Evolutionary conservation across 2,797 vertebrate genomes (phyloP), one percentile per base, ranked within the genome.

Genomic region (Halcyon chelicuti): DNA sequence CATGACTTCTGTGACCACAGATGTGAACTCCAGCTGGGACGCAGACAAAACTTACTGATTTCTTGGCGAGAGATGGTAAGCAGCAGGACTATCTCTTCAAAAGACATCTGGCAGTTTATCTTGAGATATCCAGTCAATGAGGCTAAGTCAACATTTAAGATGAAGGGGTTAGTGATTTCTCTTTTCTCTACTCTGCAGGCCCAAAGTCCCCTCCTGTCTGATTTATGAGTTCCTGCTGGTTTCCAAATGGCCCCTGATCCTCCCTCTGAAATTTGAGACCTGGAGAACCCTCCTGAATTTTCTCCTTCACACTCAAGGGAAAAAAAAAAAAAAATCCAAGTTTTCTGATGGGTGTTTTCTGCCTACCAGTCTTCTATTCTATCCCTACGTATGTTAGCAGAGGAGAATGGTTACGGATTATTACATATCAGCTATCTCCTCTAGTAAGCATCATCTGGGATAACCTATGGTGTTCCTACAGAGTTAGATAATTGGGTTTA

Each of bases 201-300:
- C 76, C 11, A 3, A 25, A 76, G 80, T 44, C 47, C n/a, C 21
- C 17, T 88, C 37, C 72, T 1, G 0, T 21, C 94, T 95, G 92
- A 95, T 96, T 96, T 96, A 96, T 92, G 90, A 91, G 88, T 54
- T 94, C 61, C 90, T 93, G 91, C 72, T 93, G 81, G 13, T 72
- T 94, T 79, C 74, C 84, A 89, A 94, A 95, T 37, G 78, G 84
- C 61, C 52, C 26, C 35, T 71, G 42, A 33, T 79, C 37, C 40
- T 88, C 85, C n/a, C 35, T 92, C 89, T 96, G 96, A 92, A 93
- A 93, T 92, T 52, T 89, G 93, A 96, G 84, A 96, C 54, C 29
- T 2, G 0, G n/a, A 88, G 47, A 35, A 82, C 51, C 40, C 71
- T 94, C 49, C 44, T 23, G 47, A 96, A 90, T 12, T 51, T 89